Conservation (phyloP, 2,113 vertebrate genomes). For the Athene cunicularia region DNA sequence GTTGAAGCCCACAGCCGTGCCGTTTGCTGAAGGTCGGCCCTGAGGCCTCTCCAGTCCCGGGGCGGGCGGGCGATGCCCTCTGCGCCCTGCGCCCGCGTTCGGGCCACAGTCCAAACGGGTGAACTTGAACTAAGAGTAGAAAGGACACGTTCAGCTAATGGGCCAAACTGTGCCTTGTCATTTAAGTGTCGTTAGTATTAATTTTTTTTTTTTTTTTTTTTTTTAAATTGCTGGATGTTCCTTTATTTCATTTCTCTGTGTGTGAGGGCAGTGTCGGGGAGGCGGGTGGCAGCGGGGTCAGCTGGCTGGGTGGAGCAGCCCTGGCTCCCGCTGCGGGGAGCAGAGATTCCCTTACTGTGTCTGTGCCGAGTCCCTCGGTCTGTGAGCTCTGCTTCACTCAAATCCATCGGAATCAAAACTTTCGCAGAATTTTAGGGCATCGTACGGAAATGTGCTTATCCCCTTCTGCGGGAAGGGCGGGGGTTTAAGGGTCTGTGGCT, state of each 20-base stretch:
- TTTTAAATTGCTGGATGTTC: background rate
- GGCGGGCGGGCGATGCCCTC: too few relatives aligned
- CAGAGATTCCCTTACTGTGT: background rate
- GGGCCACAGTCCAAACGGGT: background rate
- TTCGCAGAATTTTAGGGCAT: too few relatives aligned
- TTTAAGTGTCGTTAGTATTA: background rate
- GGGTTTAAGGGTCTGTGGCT: background rate
- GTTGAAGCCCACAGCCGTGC: background rate
- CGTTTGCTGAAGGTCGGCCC: background rate
- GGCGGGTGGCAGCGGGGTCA: background rate
- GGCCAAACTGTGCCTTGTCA: background rate
- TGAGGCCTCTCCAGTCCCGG: background rate
- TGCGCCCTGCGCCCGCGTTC: rapidly evolving
- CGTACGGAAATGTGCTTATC: background rate
- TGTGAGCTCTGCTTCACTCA: background rate
- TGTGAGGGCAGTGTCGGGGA: background rate
- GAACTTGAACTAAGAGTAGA: background rate
- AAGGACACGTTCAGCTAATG: background rate
- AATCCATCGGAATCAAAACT: background rate
- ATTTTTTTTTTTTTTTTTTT: background rate
- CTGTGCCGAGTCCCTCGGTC: background rate
- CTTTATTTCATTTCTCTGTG: background rate
- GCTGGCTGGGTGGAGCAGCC: background rate
- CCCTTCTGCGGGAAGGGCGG: background rate
- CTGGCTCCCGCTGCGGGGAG: background rate